Percentiles rank a stretch among this genome's conserved stretches.
Conservation (phyloP, 2,113 vertebrate genomes). For the Reinhardtius hippoglossoides region DNA sequence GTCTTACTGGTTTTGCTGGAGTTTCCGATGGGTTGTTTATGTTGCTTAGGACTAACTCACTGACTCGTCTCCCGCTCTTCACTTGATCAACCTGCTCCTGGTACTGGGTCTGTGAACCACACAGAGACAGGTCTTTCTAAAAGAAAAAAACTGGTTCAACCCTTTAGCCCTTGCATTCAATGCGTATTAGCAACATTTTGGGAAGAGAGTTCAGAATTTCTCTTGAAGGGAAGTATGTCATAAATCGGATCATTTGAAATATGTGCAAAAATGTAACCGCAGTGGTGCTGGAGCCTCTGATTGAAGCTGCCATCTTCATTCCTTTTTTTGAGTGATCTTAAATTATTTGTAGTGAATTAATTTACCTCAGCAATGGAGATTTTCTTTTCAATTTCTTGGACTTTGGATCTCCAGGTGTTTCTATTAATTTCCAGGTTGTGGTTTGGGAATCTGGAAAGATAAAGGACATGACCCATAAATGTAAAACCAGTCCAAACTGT, state of each 20-base stretch:
- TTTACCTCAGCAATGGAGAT: conserved; percentile 70
- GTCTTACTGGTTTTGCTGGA: conserved; percentile 74
- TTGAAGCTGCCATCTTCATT: not conserved
- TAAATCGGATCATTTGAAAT: not conserved
- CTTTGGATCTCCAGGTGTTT: conserved; percentile 44
- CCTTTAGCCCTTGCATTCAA: too few relatives aligned
- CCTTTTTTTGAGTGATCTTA: not conserved
- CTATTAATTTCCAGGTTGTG: conserved; percentile 29
- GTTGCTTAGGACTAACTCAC: conserved; percentile 61
- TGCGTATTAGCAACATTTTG: too few relatives aligned
- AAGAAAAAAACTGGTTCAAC: too few relatives aligned
- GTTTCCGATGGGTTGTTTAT: conserved; percentile 11
- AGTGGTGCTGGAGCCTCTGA: not conserved
- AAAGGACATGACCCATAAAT: not conserved
- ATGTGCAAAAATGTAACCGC: not conserved
- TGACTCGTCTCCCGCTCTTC: conserved; percentile 70
- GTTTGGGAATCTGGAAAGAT: conserved; percentile 55
- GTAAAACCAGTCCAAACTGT: not conserved
- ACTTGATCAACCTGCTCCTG: conserved; percentile 82
- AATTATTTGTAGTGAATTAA: not conserved
- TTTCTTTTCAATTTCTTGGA: conserved; percentile 71
- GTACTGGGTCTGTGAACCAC: conserved; percentile 79
- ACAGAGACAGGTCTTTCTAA: not conserved
- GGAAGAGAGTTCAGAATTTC: too few relatives aligned
- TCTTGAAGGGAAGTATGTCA: too few relatives aligned